Evolutionary conservation across 2,113 vertebrate species (phyloP).

Genomic region (Entomyzon cyanotis): DNA sequence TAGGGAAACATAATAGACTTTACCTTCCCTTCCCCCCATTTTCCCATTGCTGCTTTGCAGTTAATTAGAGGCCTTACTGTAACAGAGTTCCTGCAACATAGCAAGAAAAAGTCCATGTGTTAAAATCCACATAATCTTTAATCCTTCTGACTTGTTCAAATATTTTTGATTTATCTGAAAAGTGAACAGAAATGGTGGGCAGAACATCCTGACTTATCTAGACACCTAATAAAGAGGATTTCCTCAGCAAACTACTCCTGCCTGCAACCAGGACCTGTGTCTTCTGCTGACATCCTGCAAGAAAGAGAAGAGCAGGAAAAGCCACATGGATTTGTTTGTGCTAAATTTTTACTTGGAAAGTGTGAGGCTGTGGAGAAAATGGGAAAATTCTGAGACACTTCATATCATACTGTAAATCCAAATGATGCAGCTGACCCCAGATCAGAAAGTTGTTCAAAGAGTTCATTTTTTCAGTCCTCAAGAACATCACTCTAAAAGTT

Average conservation of each 20-base stretch:
- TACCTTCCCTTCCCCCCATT: background rate
- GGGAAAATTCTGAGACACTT: background rate
- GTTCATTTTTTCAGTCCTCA: background rate
- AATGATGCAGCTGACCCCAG: background rate
- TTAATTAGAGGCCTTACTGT: constrained; percentile 4
- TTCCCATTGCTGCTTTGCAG: background rate
- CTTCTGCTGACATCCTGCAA: background rate
- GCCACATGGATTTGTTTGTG: background rate
- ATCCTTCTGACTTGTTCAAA: background rate
- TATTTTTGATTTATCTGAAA: constrained; percentile 5
- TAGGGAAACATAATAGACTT: background rate
- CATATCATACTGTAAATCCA: background rate
- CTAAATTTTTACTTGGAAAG: background rate
- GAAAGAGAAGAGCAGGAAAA: background rate
- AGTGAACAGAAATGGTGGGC: background rate
- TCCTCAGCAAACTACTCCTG: background rate
- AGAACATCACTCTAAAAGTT: background rate
- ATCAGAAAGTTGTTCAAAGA: background rate
- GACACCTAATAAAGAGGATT: background rate
- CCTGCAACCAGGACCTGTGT: background rate
- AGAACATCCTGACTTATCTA: background rate
- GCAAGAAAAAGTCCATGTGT: background rate
- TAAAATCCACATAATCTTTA: background rate
- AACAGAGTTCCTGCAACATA: background rate
- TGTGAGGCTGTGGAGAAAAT: background rate